Conservation (phyloP, 2,113 vertebrate species). For the Thunnus thynnus region DNA sequence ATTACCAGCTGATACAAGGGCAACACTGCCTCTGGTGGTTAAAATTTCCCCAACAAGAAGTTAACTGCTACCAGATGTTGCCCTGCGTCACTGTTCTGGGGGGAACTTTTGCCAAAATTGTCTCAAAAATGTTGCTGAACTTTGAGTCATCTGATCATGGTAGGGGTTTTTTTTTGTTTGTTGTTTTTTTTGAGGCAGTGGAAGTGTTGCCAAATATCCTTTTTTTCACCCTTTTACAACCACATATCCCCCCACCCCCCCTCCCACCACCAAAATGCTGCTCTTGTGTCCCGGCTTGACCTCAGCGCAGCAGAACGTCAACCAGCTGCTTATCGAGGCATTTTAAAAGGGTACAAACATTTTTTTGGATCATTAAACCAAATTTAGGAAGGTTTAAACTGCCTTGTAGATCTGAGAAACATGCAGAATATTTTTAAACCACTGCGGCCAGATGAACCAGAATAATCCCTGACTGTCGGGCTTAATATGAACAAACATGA, state of each 20-base stretch:
- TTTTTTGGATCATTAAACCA: background rate
- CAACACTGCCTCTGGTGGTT: background rate
- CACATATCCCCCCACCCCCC: too few species aligned
- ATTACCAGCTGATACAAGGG: background rate
- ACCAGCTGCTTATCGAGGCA: too few species aligned
- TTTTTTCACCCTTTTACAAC: too few species aligned
- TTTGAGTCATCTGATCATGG: background rate
- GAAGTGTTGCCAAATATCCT: background rate
- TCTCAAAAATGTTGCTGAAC: background rate
- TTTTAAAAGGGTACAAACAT: background rate
- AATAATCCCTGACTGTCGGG: background rate
- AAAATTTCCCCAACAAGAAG: too few species aligned
- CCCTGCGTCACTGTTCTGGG: too few species aligned
- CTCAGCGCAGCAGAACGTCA: background rate
- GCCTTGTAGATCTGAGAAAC: background rate
- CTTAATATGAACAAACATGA: background rate
- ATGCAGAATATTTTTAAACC: background rate
- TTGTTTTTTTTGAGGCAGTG: too few species aligned
- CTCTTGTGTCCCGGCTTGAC: background rate
- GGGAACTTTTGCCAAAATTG: background rate
- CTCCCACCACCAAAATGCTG: background rate
- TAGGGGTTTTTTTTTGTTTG: too few species aligned
- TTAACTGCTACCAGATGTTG: too few species aligned
- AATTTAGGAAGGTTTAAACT: slow-evolving; percentile 13
- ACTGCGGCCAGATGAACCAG: background rate